A percentile compares a stretch with the other conserved stretches of the same genome.
Evolutionary conservation across 2,113 vertebrate genomes (phyloP).

Genomic region (Orycteropus afer): DNA sequence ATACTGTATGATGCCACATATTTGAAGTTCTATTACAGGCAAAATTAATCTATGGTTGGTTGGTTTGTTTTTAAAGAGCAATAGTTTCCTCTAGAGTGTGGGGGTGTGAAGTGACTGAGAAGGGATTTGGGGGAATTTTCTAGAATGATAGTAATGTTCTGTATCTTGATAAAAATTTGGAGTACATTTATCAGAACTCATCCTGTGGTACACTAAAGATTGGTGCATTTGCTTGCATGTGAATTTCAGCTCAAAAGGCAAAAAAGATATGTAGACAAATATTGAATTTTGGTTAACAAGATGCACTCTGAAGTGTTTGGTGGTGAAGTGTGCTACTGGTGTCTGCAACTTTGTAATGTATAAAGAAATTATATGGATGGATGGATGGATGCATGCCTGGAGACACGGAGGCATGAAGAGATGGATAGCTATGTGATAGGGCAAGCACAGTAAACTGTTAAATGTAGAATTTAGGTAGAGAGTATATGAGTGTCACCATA

Average conservation of each 20-base stretch:
- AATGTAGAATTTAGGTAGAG: neutral
- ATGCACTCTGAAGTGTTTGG: neutral
- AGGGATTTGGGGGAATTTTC: neutral
- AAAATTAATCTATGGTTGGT: neutral
- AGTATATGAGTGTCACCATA: too few relatives aligned
- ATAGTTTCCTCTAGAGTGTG: neutral
- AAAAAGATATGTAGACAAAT: neutral
- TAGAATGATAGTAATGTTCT: neutral
- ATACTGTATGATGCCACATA: neutral
- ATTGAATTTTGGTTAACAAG: neutral
- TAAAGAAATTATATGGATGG: too few relatives aligned
- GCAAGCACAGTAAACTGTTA: too few relatives aligned
- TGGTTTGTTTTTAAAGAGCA: neutral
- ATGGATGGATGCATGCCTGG: too few relatives aligned
- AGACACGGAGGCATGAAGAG: too few relatives aligned
- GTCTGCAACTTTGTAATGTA: neutral
- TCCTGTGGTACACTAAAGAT: neutral
- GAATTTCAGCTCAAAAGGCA: neutral
- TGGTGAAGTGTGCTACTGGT: neutral
- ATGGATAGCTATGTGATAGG: too few relatives aligned
- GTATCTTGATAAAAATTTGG: neutral
- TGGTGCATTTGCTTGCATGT: neutral
- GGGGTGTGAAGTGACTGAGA: neutral
- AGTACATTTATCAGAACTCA: neutral
- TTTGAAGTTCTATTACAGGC: neutral